Evolutionary conservation across 2,888 invertebrate species (phyloP).

Genomic region (Cyrtodaria siliqua): DNA sequence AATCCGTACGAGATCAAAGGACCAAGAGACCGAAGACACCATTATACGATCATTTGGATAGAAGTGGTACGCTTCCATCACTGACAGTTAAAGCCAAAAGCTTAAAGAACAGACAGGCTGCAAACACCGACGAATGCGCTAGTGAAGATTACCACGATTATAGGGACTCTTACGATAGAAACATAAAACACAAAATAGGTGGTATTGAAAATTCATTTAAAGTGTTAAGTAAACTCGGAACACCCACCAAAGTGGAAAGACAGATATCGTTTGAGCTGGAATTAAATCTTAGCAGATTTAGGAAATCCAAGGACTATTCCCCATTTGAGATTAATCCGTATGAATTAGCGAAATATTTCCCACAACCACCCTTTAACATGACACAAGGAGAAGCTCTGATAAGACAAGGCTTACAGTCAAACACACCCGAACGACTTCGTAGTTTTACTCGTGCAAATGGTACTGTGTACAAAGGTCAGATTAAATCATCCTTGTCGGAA

Average conservation of each 20-base stretch:
- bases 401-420: constrained; percentile 62
- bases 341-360: constrained; percentile 68
- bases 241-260: constrained; percentile 73
- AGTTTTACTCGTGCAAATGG: constrained; percentile 22
- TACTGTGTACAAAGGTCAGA: too few relatives aligned
- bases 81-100: constrained; percentile 61
- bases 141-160: constrained; percentile 62
- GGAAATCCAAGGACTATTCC: constrained; percentile 72
- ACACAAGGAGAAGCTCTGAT: constrained; percentile 68
- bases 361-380: constrained; percentile 59
- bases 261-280: constrained; percentile 73
- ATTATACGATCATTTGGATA: constrained; percentile 68
- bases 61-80: constrained; percentile 67
- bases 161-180: constrained; percentile 41
- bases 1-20: neutral
- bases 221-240: constrained; percentile 70
- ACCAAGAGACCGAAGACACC: constrained; percentile 56
- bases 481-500: too few relatives aligned
- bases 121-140: constrained; percentile 33
- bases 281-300: constrained; percentile 68
- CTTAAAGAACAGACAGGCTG: constrained; percentile 40
- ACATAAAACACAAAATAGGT: constrained; percentile 64
- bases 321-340: constrained; percentile 68
- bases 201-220: constrained; percentile 75
- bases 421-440: constrained; percentile 47